These are phyloP conservation scores for Aphaenogaster ashmeadi DNA, from an alignment of 1,140 invertebrate species.

Conservation along the genomic window DNA sequence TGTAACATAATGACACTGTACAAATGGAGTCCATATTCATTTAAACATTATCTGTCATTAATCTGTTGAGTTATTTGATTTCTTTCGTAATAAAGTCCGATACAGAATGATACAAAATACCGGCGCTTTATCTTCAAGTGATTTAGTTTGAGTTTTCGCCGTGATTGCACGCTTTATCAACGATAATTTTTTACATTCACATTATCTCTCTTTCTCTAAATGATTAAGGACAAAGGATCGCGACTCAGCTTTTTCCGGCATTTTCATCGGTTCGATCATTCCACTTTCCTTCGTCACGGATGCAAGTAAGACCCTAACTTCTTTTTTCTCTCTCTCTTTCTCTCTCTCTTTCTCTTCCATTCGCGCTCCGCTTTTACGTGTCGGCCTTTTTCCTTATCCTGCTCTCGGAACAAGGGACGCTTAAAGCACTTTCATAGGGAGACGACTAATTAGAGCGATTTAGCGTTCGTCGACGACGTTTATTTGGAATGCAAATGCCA, in stretches of 20 bases:
- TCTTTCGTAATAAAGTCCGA: background rate
- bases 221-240: slow-evolving; percentile 39
- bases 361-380: slow-evolving; percentile 39
- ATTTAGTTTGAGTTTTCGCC: background rate
- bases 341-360: background rate
- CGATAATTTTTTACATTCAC: slow-evolving; percentile 30
- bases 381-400: slow-evolving; percentile 69
- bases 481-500: slow-evolving; percentile 78
- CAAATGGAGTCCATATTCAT: background rate
- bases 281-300: slow-evolving; percentile 45
- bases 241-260: slow-evolving; percentile 45
- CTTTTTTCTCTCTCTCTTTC: background rate
- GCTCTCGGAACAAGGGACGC: slow-evolving; percentile 73
- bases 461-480: slow-evolving; percentile 72
- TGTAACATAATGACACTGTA: background rate
- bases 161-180: slow-evolving; percentile 23
- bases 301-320: slow-evolving; percentile 37
- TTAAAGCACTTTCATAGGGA: slow-evolving; percentile 77
- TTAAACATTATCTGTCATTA: slow-evolving; percentile 17
- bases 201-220: slow-evolving; percentile 21
- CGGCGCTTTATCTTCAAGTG: background rate
- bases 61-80: background rate
- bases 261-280: slow-evolving; percentile 55
- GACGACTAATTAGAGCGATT: slow-evolving; percentile 78
- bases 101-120: background rate